Conservation (phyloP, 2,113 vertebrate genomes). For the Lepus americanus region DNA sequence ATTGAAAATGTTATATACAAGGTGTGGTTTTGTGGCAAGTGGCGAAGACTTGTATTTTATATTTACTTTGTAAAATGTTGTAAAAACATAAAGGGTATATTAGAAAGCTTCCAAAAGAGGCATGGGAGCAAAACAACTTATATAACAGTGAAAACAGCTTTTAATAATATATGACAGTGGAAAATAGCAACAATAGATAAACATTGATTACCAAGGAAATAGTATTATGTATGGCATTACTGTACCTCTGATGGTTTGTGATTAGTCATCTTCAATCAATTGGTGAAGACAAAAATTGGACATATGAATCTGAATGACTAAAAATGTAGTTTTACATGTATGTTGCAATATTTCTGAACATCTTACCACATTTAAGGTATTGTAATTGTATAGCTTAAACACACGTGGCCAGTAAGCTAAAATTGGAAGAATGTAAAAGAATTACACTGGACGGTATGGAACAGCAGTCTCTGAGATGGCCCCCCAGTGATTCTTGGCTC, state of each 20-base stretch:
- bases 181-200: not conserved
- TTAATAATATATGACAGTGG: not conserved
- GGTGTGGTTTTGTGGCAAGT: not conserved
- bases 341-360: not conserved
- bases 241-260: not conserved
- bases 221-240: not conserved
- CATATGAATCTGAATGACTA: not conserved
- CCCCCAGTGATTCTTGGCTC: not conserved
- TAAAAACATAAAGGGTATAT: not conserved
- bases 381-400: not conserved
- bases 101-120: not conserved
- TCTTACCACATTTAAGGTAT: not conserved
- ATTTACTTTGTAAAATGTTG: not conserved
- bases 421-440: not conserved
- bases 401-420: not conserved
- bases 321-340: not conserved
- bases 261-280: not conserved
- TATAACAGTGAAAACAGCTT: not conserved
- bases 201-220: not conserved
- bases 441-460: not conserved
- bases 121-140: not conserved
- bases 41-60: not conserved
- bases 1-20: not conserved
- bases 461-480: not conserved
- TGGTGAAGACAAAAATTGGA: not conserved